Evolutionary conservation across 2,113 vertebrate species (phyloP), one percentile per base, ranked within the genome.

Genomic region (Conger conger): DNA sequence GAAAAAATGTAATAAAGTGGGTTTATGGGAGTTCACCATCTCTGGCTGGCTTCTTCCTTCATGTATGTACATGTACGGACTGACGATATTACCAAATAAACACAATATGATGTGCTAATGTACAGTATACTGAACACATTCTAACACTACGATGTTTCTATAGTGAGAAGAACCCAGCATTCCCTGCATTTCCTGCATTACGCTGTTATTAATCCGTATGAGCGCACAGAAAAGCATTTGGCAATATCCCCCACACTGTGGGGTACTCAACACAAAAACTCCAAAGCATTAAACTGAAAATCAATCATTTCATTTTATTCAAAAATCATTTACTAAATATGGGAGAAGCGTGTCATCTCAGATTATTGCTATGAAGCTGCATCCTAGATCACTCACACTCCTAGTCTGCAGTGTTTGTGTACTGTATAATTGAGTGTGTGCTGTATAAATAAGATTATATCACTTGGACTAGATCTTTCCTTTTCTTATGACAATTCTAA

Each of bases 1-100:
- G 87, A 89, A 84, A 57, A 77, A 57, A 77, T 50, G 76, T 78
- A 86, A 78, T 77, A 81, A 68, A 68, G n/a, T 54, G 50, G 15
- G 50, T 36, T 20, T 81, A 35, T 54, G 18, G 16, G 42, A 3
- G 38, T 18, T 63, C 4, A 27, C 18, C 15, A 73, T 33, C 11
- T 63, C 57, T 63, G 57, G n/a, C n/a, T 30, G n/a, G 33, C 5
- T 33, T 33, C 7, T 73, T 73, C 68, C 68, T 33, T 33, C 15
- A 1, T 63, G 23, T 63, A 63, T 13, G 15, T 50, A 15, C 7
- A 50, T 50, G 45, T 50, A 50, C n/a, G n/a, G 11, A 50, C 45
- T 50, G 11, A 50, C 11, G 45, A 50, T 42, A 42, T 42, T 42
- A 42, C 40, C 40, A 42, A 50, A 11, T 50, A 50, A 13, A 9